These are phyloP conservation scores for Oenanthe oenanthe DNA, from an alignment of 2,113 vertebrate genomes.

Conservation along the genomic window DNA sequence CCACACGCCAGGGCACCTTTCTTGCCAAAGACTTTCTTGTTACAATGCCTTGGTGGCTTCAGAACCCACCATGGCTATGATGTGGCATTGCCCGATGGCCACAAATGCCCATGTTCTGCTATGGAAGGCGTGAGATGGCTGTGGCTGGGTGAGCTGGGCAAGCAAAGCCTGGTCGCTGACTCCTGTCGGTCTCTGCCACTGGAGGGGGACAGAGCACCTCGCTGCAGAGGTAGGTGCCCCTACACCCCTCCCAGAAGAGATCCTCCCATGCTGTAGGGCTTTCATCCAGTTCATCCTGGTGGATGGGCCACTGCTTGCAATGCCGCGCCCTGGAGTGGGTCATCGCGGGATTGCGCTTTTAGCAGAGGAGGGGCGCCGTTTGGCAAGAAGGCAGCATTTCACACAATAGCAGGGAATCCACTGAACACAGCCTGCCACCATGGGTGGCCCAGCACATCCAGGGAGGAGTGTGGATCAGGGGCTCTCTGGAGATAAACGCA, in stretches of 20 bases:
- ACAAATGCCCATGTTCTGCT: background rate
- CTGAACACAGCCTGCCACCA: background rate
- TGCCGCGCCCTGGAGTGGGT: conserved; percentile 52
- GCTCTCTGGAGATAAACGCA: background rate
- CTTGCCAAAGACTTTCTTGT: background rate
- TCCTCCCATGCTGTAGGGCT: conserved; percentile 55
- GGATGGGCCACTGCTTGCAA: conserved; percentile 56
- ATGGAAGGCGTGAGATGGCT: background rate
- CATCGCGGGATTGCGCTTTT: conserved; percentile 6
- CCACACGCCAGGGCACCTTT: background rate
- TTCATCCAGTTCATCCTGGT: conserved; percentile 30
- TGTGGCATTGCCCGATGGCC: fast-evolving
- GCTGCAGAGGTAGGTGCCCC: background rate
- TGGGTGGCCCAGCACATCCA: background rate
- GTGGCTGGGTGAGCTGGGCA: background rate
- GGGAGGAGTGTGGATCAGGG: background rate
- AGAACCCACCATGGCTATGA: background rate
- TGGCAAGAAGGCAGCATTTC: conserved; percentile 35
- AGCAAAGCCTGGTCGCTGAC: background rate
- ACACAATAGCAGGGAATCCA: background rate
- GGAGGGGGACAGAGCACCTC: conserved; percentile 63
- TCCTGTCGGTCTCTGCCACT: conserved; percentile 46
- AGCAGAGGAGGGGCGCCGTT: conserved; percentile 39
- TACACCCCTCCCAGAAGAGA: background rate
- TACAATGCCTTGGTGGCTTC: background rate